A percentile compares a stretch with the other conserved stretches of the same genome.
Conservation (phyloP, 2,888 invertebrate genomes). For the Invenusta paracnida region DNA sequence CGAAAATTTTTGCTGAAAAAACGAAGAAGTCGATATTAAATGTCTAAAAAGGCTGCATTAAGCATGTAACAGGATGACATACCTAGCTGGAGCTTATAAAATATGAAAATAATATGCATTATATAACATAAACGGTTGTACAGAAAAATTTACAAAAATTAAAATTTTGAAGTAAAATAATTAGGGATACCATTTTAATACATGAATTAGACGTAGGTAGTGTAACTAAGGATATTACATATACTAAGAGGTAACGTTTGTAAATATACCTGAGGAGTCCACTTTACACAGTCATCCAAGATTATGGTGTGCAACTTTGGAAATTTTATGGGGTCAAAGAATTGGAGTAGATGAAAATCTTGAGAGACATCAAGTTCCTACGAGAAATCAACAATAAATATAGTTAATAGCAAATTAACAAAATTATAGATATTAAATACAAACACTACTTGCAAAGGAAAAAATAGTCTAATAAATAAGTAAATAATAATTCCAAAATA, state of each 20-base stretch:
- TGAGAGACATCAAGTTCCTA: neutral
- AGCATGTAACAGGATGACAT: no score
- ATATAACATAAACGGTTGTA: neutral
- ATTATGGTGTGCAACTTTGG: neutral
- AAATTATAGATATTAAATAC: neutral
- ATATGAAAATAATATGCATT: neutral
- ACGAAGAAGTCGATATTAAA: no score
- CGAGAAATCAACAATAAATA: neutral
- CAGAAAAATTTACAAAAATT: neutral
- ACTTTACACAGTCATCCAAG: neutral
- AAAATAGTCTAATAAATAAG: neutral
- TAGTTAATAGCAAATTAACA: neutral
- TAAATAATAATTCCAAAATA: neutral
- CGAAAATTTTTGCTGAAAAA: neutral
- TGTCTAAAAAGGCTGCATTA: no score
- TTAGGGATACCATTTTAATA: no score
- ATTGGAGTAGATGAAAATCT: neutral
- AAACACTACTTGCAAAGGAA: neutral
- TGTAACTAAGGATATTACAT: no score
- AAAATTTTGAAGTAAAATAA: no score
- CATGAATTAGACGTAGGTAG: no score
- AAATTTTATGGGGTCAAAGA: neutral
- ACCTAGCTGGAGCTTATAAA: neutral
- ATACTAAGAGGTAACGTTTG: neutral
- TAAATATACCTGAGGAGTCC: neutral